Percentiles rank a stretch among this genome's conserved stretches.
Evolutionary conservation across 2,113 vertebrate genomes (phyloP).

Genomic region (Morone chrysops): DNA sequence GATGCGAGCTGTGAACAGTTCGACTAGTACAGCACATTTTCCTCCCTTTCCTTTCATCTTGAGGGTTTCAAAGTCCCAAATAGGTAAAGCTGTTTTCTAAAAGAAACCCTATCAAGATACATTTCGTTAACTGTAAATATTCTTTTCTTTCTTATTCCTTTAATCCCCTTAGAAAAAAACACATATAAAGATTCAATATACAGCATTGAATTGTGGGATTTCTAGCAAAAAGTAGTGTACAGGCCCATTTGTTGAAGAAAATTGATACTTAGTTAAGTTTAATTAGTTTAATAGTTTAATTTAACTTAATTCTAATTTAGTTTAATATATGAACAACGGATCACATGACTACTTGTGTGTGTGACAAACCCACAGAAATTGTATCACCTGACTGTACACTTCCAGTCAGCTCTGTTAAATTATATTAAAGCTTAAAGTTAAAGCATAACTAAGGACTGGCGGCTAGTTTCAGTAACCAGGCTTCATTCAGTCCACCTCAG

Average conservation of each 20-base stretch:
- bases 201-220: neutral
- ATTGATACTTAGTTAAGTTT: no score
- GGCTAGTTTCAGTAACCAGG: no score
- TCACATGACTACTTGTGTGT: neutral
- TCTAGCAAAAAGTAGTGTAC: neutral
- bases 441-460: no score
- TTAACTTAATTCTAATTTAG: no score
- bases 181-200: neutral
- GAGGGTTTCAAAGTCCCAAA: neutral
- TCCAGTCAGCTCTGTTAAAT: no score
- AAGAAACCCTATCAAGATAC: neutral
- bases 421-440: no score
- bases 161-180: neutral
- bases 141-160: no score
- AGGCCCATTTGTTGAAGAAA: neutral
- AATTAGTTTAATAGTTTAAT: no score
- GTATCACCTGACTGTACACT: neutral
- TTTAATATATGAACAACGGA: neutral
- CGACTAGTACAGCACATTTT: neutral
- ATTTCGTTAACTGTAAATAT: neutral
- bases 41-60: neutral
- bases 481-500: no score
- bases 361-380: neutral
- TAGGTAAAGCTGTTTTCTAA: neutral
- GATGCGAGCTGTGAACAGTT: neutral